phyloP scores from a whole-genome alignment of 2,888 invertebrate species.

The Limnephilus lunatus region DNA sequence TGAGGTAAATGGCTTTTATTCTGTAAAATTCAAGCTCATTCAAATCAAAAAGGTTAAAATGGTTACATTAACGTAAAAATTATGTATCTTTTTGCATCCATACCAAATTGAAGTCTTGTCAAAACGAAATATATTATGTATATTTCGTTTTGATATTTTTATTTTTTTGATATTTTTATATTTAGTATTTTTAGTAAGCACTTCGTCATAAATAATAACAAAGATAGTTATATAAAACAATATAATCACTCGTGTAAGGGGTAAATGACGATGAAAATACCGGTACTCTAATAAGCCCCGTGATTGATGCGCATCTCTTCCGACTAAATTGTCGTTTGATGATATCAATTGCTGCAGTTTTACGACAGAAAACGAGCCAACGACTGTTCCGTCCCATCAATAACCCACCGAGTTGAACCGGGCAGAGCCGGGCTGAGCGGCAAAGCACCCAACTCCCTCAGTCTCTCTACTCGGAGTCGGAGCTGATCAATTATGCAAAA shows the following conservation, averaged over 20 bases:
- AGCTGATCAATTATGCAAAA: constrained; percentile 51
- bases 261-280: not conserved
- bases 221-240: not conserved
- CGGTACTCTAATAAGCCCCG: not conserved
- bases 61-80: not conserved
- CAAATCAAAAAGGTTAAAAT: too few species aligned
- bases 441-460: not conserved
- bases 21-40: too few species aligned
- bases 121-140: too few species aligned
- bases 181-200: not conserved
- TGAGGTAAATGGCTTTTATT: too few species aligned
- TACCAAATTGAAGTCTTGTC: too few species aligned
- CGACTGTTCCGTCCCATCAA: constrained; percentile 7
- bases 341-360: constrained; percentile 32
- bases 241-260: not conserved
- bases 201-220: not conserved
- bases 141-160: too few species aligned
- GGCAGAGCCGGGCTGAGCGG: not conserved
- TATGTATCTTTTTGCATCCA: not conserved
- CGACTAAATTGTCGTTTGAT: constrained; percentile 28
- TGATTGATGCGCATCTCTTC: not conserved
- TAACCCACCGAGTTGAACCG: not conserved
- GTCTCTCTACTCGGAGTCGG: not conserved
- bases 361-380: constrained; percentile 24
- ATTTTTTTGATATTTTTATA: too few species aligned